Evolutionary conservation across 2,888 invertebrate species (phyloP), one percentile per base, ranked within the genome.

Genomic region (Fissipunctia ypsillon): DNA sequence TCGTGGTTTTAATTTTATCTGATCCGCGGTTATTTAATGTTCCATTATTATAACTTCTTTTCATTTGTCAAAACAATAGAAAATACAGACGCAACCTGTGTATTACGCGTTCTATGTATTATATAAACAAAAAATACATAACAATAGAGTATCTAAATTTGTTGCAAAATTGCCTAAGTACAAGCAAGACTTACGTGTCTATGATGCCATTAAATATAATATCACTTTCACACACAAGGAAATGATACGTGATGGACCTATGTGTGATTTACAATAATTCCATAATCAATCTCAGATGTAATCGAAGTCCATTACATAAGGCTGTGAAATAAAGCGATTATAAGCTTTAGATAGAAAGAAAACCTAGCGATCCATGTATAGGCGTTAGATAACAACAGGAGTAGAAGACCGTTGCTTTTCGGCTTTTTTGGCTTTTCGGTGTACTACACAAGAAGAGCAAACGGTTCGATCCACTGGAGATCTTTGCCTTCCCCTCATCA

Each of bases 1-100:
- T 22, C 35, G 43, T 38, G 12, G n/a, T 43, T 43, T 67, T 54
- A 50, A 28, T 60, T 50, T 77, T 75, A 66, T 80, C 76, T 28
- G 66, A 75, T 81, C 28, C 31, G 12, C 19, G 19, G 22, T 56
- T 60, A 48, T 45, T 60, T 52, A 76, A 73, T 43, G 56, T 52
- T 35, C 9, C n/a, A 48, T 35, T 41, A 68, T 63, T 31, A 52
- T 28, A 81, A 59, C 31, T 31, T 64, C 28, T 35, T 25, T 25
- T 16, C 35, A 76, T 76, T 76, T 56, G 45, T 69, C 68, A 69
- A 69, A 76, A 78, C 78, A 78, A 78, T 77, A 28, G 54, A 38
- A 54, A 63, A 64, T n/a, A 25, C 7, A 63, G 7, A 56, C 38
- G 50, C 19, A 56, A 78, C 54, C 28, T n/a, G 43, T 57, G n/a